Conservation (phyloP, 2,113 vertebrate species). For the Boleophthalmus pectinirostris region DNA sequence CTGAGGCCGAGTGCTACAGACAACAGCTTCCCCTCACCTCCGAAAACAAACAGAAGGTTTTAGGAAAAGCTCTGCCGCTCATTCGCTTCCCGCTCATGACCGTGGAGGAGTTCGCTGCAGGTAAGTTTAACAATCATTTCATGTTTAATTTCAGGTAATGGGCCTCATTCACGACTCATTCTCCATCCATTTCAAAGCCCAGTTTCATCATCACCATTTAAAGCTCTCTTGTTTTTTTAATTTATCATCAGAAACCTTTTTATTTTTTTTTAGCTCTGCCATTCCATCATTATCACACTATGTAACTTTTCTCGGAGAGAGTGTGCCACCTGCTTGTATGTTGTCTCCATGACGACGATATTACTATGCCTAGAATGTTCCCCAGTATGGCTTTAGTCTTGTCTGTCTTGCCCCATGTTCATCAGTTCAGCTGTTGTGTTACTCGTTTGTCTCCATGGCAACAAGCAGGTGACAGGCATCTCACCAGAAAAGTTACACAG, state of each 20-base stretch:
- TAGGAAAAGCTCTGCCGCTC: conserved; percentile 90
- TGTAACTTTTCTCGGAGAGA: too few species aligned
- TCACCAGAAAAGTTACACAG: not conserved
- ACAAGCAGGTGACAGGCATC: too few species aligned
- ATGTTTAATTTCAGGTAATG: not conserved
- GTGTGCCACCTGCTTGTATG: too few species aligned
- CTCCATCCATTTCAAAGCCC: not conserved
- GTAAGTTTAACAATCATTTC: conserved; percentile 61
- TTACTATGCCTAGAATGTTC: too few species aligned
- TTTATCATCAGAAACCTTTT: not conserved
- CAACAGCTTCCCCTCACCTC: conserved; percentile 87
- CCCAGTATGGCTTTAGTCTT: too few species aligned
- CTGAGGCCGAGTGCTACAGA: conserved; percentile 92
- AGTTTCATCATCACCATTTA: not conserved
- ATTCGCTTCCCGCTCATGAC: conserved; percentile 96
- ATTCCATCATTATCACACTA: not conserved
- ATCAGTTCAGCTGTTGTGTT: too few species aligned
- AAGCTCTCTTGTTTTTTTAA: not conserved
- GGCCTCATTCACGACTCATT: not conserved
- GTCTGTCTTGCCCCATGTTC: too few species aligned
- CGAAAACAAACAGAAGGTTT: conserved; percentile 91
- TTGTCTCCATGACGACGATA: too few species aligned
- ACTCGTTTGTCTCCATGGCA: too few species aligned
- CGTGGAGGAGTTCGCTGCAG: conserved; percentile 93
- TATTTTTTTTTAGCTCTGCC: not conserved